Percentiles rank a stretch among this genome's conserved stretches.
Evolutionary conservation across 2,797 vertebrate genomes (phyloP).

Genomic region (Gouania willdenowi): DNA sequence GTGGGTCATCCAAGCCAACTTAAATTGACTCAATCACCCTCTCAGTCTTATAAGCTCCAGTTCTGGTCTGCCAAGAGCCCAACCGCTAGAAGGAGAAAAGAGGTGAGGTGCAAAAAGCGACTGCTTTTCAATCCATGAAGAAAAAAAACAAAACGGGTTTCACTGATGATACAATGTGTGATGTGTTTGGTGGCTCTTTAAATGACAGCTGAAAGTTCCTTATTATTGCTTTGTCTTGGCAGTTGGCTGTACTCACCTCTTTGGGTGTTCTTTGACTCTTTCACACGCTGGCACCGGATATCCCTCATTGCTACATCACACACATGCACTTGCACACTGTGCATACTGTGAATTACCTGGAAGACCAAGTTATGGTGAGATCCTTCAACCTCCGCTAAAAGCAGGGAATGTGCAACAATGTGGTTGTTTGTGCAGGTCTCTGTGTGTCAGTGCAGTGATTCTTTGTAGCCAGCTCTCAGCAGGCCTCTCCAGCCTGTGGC

Average conservation of each 20-base stretch:
- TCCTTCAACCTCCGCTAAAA: conserved; percentile 23
- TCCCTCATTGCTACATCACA: conserved; percentile 39
- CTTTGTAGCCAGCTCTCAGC: conserved; percentile 55
- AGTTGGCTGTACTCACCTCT: conserved; percentile 73
- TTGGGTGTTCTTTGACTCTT: conserved; percentile 67
- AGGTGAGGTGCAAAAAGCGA: conserved; percentile 36
- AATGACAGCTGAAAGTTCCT: conserved; percentile 51
- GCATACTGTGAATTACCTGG: conserved; percentile 26
- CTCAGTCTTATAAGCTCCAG: conserved; percentile 37
- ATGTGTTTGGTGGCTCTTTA: conserved; percentile 16
- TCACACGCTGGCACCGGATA: conserved; percentile 62
- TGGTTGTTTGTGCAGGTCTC: conserved; percentile 17
- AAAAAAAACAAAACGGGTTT: conserved; percentile 10
- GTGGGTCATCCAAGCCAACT: no score
- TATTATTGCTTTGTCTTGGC: conserved; percentile 62
- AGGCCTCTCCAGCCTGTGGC: conserved; percentile 54
- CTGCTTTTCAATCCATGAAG: conserved; percentile 19
- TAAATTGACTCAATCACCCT: conserved; percentile 38
- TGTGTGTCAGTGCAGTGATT: conserved; percentile 29
- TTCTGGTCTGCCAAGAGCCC: conserved; percentile 30
- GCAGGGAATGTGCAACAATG: conserved; percentile 24
- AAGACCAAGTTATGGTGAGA: conserved; percentile 15
- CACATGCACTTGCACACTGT: background rate
- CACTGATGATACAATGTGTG: conserved; percentile 1
- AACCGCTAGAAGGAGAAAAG: conserved; percentile 28